Base-by-base conservation (phyloP, 2,113 vertebrate species). In the Phyllostomus discolor region DNA sequence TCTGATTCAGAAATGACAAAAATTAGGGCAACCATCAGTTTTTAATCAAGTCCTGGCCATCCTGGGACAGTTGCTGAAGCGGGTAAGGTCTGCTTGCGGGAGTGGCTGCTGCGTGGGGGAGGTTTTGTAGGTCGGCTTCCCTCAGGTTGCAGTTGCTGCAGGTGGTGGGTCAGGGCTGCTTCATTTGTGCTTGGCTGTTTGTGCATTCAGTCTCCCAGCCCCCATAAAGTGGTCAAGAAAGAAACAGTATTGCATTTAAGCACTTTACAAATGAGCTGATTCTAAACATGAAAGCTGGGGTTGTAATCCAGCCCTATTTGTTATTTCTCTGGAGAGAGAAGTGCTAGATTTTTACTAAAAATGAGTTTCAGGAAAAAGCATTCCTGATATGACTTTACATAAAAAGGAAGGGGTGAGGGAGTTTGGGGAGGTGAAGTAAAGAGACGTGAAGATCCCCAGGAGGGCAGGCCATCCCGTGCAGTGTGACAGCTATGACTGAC, bases 91-190 rank as follows among this genome's bases (percentile, higher is more conserved):
- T 31, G 11, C 10, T 33, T 62, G 7, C 64, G 5, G 43, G 31
- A 15, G 17, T 3, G 19, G 14, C 16, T 33, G 19, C 3, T 46
- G 19, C 1, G 0, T 10, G 5, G 3, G 2, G 35, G 6, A 1
- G 52, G 78, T 10, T 35, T 1, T 10, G 0, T 26, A 11, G 16
- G 6, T 17, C 28, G 17, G 59, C 72, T 67, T 78, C 19, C 43
- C 64, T 9, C 28, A 1, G 5, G 22, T 0, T 5, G 33, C 20
- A 3, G 38, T 8, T 31, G 19, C 54, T 62, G 5, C 10, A 28
- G 82, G 3, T 38, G 41, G 28, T 33, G 54, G 33, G 33, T 26
- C 7, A 3, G 35, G 4, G 70, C 22, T 35, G 4, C 11, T 62
- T 19, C 46, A 2, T 0, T 0, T 5, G 2, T 12, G 12, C 5